Evolutionary conservation across 35 echinoderm and acorn worm species (phyloP).

Genomic region (Hemicentrotus pulcherrimus): DNA sequence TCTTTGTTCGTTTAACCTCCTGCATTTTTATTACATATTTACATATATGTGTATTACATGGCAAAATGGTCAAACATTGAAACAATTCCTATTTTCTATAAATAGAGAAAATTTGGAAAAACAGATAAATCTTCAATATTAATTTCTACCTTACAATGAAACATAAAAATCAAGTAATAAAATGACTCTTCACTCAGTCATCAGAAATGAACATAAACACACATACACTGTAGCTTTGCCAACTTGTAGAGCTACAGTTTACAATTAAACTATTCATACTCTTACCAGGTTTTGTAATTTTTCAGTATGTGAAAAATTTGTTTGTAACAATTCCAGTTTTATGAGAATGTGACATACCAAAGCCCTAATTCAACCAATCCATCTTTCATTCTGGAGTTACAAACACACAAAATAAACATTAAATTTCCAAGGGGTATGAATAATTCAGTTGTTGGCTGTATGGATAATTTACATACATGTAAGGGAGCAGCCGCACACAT

Average conservation of each 20-base stretch:
- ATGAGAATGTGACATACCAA: too few species aligned
- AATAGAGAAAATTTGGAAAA: neutral
- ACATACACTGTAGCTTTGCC: neutral
- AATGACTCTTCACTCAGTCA: neutral
- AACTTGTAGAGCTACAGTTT: neutral
- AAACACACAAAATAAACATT: too few species aligned
- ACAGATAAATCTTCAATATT: neutral
- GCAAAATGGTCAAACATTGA: neutral
- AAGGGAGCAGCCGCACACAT: too few species aligned
- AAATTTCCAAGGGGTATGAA: too few species aligned
- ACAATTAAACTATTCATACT: too few species aligned
- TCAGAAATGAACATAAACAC: neutral
- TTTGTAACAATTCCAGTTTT: too few species aligned
- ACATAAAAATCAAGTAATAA: neutral
- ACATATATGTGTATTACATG: constrained; percentile 39
- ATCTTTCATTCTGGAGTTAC: too few species aligned
- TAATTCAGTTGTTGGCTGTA: too few species aligned
- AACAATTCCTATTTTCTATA: neutral
- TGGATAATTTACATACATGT: too few species aligned
- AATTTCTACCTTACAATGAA: neutral
- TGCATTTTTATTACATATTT: neutral
- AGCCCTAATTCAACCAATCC: too few species aligned
- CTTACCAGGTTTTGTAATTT: too few species aligned
- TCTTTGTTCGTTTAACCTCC: neutral
- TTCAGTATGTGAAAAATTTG: too few species aligned